Evolutionary conservation across 1,140 invertebrate genomes (phyloP).

Genomic region (Ridgeia piscesae): DNA sequence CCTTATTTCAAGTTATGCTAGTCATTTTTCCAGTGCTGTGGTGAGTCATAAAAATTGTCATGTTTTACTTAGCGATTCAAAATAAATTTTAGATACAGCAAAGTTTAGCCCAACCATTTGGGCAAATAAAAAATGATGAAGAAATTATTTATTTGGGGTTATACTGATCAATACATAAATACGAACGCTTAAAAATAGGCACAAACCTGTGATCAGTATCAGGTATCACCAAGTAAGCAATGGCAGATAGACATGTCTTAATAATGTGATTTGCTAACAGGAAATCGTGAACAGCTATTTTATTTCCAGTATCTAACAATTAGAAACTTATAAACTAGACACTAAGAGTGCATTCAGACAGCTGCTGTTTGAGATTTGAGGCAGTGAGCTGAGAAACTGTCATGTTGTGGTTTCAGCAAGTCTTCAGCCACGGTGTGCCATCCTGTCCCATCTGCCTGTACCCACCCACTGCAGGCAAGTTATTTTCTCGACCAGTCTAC

Average conservation of each 20-base stretch:
- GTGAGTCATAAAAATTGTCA: no score
- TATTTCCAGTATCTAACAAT: no score
- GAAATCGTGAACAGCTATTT: no score
- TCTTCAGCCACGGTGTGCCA: conserved; percentile 64
- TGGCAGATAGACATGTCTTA: not conserved
- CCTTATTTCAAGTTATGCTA: no score
- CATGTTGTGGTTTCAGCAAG: conserved; percentile 42
- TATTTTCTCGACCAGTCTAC: not conserved
- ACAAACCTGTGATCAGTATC: not conserved
- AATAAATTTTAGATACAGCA: no score
- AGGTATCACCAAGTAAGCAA: not conserved
- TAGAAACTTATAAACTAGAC: no score
- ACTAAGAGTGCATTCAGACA: not conserved
- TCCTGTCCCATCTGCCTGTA: conserved; percentile 91
- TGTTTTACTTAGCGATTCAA: no score
- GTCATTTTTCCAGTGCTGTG: no score
- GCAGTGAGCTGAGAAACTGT: not conserved
- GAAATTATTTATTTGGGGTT: no score
- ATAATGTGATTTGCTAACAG: not conserved
- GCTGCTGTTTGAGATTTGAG: not conserved
- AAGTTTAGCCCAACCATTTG: no score
- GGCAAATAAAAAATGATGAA: no score
- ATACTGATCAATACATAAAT: not conserved
- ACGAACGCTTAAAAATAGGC: not conserved
- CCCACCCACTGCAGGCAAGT: conserved; percentile 62